A percentile compares a stretch with the other conserved stretches of the same genome.
These are phyloP conservation scores for Aradus depressus DNA, from an alignment of 2,888 invertebrate species.

Conservation along the genomic window DNA sequence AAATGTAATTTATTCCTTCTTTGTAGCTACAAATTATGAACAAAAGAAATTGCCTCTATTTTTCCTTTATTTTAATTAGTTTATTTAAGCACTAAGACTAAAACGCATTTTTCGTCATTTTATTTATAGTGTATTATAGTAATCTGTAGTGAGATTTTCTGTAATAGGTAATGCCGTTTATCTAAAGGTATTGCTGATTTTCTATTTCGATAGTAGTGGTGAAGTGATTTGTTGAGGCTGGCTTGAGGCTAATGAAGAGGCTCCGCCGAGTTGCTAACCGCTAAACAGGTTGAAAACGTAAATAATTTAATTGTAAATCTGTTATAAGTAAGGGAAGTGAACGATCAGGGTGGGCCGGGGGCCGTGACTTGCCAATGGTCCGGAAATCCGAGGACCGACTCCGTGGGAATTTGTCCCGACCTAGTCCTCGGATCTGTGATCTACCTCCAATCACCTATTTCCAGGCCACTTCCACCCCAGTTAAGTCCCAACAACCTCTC, in stretches of 20 bases:
- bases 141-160: too few relatives aligned
- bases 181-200: too few relatives aligned
- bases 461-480: not conserved
- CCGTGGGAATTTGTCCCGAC: slow-evolving; percentile 4
- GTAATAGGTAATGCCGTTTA: too few relatives aligned
- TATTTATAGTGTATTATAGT: too few relatives aligned
- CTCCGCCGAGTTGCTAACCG: not conserved
- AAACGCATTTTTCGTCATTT: too few relatives aligned
- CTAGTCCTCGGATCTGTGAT: not conserved
- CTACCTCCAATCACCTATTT: not conserved
- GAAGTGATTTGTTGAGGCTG: not conserved
- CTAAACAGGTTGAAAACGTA: slow-evolving; percentile 11
- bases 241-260: not conserved
- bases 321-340: slow-evolving; percentile 3
- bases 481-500: too few relatives aligned
- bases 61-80: too few relatives aligned
- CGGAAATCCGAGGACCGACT: slow-evolving; percentile 9
- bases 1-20: too few relatives aligned
- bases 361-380: slow-evolving; percentile 3
- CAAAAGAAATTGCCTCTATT: too few relatives aligned
- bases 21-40: too few relatives aligned
- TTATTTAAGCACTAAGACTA: too few relatives aligned
- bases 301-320: slow-evolving; percentile 12
- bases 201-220: too few relatives aligned
- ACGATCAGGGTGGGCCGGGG: slow-evolving; percentile 1